Evolutionary conservation across 2,888 invertebrate genomes (phyloP).

Genomic region (Spialia ferax): DNA sequence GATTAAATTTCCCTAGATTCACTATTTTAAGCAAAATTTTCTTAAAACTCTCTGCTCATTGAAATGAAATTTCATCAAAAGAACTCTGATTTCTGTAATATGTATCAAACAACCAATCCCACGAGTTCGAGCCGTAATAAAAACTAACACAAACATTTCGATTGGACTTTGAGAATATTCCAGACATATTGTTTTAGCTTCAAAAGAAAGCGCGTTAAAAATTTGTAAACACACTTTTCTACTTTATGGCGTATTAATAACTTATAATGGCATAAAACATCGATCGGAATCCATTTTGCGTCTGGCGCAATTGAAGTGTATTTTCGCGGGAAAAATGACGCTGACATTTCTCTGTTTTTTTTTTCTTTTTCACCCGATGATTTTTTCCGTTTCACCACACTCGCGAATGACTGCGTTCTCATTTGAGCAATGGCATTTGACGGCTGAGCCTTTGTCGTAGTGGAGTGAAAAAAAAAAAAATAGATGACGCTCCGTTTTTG

Average conservation of each 20-base stretch:
- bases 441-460: constrained; percentile 73
- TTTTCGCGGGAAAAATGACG: constrained; percentile 58
- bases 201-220: constrained; percentile 26
- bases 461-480: constrained; percentile 66
- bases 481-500: constrained; percentile 72
- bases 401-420: constrained; percentile 82
- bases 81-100: constrained; percentile 1
- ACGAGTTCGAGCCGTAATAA: constrained; percentile 11
- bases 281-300: constrained; percentile 44
- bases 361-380: constrained; percentile 66
- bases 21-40: constrained; percentile 1
- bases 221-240: constrained; percentile 30
- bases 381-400: constrained; percentile 81
- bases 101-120: constrained; percentile 18
- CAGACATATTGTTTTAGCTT: constrained; percentile 30
- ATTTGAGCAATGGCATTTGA: constrained; percentile 85
- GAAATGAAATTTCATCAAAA: constrained; percentile 16
- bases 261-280: constrained; percentile 40
- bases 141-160: constrained; percentile 17
- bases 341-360: constrained; percentile 66
- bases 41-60: not conserved
- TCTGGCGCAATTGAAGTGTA: constrained; percentile 50
- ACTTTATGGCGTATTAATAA: constrained; percentile 35
- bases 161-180: constrained; percentile 26
- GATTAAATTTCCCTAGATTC: not conserved